Evolutionary conservation across 1,140 invertebrate genomes (phyloP).

Genomic region (Drosophila pseudoananassae): DNA sequence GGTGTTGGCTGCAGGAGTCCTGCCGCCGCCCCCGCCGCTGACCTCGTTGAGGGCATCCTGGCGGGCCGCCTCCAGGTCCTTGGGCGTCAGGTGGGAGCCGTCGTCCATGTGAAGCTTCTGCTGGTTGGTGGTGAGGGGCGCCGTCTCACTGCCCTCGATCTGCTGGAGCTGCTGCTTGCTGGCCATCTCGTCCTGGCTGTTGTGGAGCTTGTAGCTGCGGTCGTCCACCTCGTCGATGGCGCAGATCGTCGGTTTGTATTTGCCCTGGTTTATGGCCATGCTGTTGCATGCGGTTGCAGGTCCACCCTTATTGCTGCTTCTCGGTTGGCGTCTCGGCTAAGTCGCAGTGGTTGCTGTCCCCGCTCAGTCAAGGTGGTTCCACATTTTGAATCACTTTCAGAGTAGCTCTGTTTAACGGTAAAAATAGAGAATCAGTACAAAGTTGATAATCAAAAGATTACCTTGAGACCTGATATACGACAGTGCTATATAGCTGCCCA

Average conservation of each 20-base stretch:
- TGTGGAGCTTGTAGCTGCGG: slow-evolving; percentile 72
- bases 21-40: slow-evolving; percentile 28
- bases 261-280: slow-evolving; percentile 79
- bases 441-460: slow-evolving; percentile 71
- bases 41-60: slow-evolving; percentile 54
- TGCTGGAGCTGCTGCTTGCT: slow-evolving; percentile 50
- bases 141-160: slow-evolving; percentile 79
- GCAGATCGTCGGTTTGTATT: slow-evolving; percentile 77
- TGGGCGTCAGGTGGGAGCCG: slow-evolving; percentile 55
- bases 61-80: slow-evolving; percentile 73
- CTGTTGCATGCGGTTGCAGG: not conserved
- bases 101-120: slow-evolving; percentile 78
- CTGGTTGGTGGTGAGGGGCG: slow-evolving; percentile 77
- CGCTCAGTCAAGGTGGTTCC: slow-evolving; percentile 11
- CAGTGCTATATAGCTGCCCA: not conserved
- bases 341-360: slow-evolving; percentile 4
- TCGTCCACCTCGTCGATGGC: slow-evolving; percentile 81
- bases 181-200: slow-evolving; percentile 52
- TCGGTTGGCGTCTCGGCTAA: not conserved
- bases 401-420: slow-evolving; percentile 14
- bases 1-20: slow-evolving; percentile 64
- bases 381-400: slow-evolving; percentile 12
- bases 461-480: slow-evolving; percentile 72
- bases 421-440: slow-evolving; percentile 11
- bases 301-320: not conserved